Evolutionary conservation across 2,113 vertebrate species (phyloP), one percentile per base, ranked within the genome.

Genomic region (Xyliphius kryptos): DNA sequence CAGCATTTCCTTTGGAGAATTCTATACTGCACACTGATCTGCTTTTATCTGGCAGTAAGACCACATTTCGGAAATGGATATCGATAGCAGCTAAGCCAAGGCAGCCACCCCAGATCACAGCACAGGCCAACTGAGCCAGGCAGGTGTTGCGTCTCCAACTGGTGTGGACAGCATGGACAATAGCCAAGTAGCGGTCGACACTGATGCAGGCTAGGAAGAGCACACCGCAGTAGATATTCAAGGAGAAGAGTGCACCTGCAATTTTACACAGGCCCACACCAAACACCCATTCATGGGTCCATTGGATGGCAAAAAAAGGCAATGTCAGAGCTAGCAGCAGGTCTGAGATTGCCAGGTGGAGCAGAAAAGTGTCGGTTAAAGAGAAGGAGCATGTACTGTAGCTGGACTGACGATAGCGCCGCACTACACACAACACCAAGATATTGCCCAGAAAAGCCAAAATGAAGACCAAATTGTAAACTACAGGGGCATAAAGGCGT

Each of bases 331-430:
- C 89, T 19, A 95, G 83, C 14, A 94, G 75, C 9, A 93, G 77
- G 73, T 95, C 92, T 0, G 92, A 90, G 1, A 91, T 58, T 43
- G 92, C 90, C 78, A 95, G 73, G 79, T 95, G 91, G 20, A 94
- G 86, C 70, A 95, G 86, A 72, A 91, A 94, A 43, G 87, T 82
- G 50, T 95, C 92, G 0, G 87, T 88, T 66, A 92, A 77, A 1
- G 86, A 88, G 73, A 86, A 88, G 50, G 84, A 73, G 6, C 86
- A 81, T 10, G 72, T 67, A 5, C 78, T 41, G 1, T 80, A 74
- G 58, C 81, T 63, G 26, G 82, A 81, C 52, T 40, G 79, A 3
- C 82, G 71, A 72, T 87, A 86, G 49, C 85, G 84, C 1, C 68
- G 76, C 63, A 90, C 81, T 36, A 95, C 90, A 3, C 84, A 78